A percentile compares a stretch with the other conserved stretches of the same genome.
These are phyloP conservation scores for Zophobas morio DNA, from an alignment of 1,140 invertebrate genomes.

Conservation along the genomic window DNA sequence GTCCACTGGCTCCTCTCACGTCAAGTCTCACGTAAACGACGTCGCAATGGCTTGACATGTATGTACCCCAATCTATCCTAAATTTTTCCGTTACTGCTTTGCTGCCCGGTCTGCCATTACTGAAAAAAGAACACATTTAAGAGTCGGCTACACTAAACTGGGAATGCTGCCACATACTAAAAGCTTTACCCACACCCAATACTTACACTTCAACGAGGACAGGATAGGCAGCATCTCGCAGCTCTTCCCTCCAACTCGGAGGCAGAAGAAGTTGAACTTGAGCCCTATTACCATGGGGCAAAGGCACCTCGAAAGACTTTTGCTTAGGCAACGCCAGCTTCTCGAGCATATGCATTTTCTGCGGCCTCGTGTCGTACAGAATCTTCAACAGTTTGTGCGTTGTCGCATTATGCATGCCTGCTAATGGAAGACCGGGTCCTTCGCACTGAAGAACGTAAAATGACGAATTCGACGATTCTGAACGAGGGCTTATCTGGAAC, in stretches of 20 bases:
- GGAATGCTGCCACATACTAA: too few species aligned
- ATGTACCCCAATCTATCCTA: conserved; percentile 90
- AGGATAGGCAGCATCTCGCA: conserved; percentile 87
- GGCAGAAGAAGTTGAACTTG: conserved; percentile 85
- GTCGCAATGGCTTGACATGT: conserved; percentile 92
- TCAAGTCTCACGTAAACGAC: conserved; percentile 92
- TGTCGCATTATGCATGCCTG: conserved; percentile 80
- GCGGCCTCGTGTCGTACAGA: conserved; percentile 82
- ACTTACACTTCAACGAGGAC: conserved; percentile 87
- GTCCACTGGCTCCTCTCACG: conserved; percentile 87
- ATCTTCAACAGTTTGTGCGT: conserved; percentile 81
- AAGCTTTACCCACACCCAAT: neutral
- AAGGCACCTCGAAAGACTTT: conserved; percentile 82
- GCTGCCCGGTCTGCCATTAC: conserved; percentile 91
- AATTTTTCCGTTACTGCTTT: conserved; percentile 90
- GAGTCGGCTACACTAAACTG: too few species aligned
- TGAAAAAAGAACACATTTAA: conserved; percentile 66
- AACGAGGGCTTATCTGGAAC: conserved; percentile 54
- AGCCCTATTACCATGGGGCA: conserved; percentile 83
- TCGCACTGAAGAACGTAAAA: conserved; percentile 86
- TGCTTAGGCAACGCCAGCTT: conserved; percentile 82
- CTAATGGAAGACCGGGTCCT: conserved; percentile 84
- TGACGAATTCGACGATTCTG: conserved; percentile 68
- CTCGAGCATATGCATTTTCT: conserved; percentile 74
- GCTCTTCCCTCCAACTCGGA: conserved; percentile 86